Conservation (phyloP, 2,797 vertebrate genomes). For the Hemitrygon akajei region DNA sequence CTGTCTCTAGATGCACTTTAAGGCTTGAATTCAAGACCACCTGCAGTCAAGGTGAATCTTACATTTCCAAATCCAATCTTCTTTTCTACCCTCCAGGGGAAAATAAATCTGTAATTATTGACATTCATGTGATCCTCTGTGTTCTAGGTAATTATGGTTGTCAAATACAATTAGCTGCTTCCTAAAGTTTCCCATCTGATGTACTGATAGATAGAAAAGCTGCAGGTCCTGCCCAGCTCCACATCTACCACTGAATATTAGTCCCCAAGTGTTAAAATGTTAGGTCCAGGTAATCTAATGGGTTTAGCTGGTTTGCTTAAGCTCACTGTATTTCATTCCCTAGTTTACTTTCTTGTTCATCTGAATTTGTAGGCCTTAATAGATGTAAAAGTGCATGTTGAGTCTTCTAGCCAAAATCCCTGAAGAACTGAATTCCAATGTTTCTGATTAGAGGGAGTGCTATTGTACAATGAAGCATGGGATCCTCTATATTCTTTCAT, state of each 20-base stretch:
- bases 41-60: conserved; percentile 45
- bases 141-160: conserved; percentile 59
- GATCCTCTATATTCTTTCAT: background rate
- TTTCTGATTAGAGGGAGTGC: background rate
- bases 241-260: background rate
- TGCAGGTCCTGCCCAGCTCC: background rate
- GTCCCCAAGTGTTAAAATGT: background rate
- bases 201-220: too few species aligned
- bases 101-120: conserved; percentile 51
- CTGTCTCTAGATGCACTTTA: conserved; percentile 39
- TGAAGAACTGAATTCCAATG: background rate
- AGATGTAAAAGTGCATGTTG: background rate
- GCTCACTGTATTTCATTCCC: background rate
- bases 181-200: conserved; percentile 47
- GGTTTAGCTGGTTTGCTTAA: background rate
- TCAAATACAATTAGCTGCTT: conserved; percentile 56
- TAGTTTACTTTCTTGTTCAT: background rate
- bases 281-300: background rate
- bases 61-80: conserved; percentile 40
- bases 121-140: conserved; percentile 53
- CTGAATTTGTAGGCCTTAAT: background rate
- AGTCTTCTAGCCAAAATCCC: background rate
- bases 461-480: background rate
- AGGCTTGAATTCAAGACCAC: conserved; percentile 41
- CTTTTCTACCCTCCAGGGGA: conserved; percentile 41